A percentile compares a stretch with the other conserved stretches of the same genome.
These are phyloP conservation scores for Protobothrops mucrosquamatus DNA, from an alignment of 2,113 vertebrate species.

Conservation along the genomic window DNA sequence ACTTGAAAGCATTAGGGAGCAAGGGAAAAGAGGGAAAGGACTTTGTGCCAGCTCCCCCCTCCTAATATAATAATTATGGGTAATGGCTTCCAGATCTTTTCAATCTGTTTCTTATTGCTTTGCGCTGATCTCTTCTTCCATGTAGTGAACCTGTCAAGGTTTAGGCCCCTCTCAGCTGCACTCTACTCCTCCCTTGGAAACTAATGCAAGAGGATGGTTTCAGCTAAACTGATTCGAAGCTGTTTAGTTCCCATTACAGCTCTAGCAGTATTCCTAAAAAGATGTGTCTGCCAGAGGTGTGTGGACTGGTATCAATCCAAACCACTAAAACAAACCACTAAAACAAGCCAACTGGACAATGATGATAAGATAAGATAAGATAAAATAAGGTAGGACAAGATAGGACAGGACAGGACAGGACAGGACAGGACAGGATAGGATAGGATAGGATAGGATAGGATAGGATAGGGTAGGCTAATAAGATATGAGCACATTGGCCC, in stretches of 20 bases:
- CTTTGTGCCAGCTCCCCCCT: slow-evolving; percentile 44
- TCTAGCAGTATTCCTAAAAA: neutral
- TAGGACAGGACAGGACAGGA: too few relatives aligned
- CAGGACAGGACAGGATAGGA: too few relatives aligned
- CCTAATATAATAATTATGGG: slow-evolving; percentile 48
- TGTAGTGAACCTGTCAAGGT: accelerated
- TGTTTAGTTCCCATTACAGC: neutral
- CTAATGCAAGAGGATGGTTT: slow-evolving; percentile 17
- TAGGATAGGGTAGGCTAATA: too few relatives aligned
- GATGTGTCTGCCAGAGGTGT: neutral
- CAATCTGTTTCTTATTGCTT: slow-evolving; percentile 49
- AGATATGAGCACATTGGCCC: too few relatives aligned
- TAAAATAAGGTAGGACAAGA: too few relatives aligned
- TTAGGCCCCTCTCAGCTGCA: neutral
- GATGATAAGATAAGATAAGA: neutral
- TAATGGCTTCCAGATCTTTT: slow-evolving; percentile 58
- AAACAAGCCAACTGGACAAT: neutral
- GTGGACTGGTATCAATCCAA: neutral
- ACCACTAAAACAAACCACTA: neutral
- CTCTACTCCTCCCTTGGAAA: slow-evolving; percentile 31
- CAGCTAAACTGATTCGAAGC: neutral
- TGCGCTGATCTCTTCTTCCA: slow-evolving; percentile 58
- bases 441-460: too few relatives aligned
- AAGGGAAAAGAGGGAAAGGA: slow-evolving; percentile 22
- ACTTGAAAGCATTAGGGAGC: slow-evolving; percentile 39